Evolutionary conservation across 2,888 invertebrate species (phyloP), one percentile per base, ranked within the genome.

Genomic region (Eristalinus aeneus): DNA sequence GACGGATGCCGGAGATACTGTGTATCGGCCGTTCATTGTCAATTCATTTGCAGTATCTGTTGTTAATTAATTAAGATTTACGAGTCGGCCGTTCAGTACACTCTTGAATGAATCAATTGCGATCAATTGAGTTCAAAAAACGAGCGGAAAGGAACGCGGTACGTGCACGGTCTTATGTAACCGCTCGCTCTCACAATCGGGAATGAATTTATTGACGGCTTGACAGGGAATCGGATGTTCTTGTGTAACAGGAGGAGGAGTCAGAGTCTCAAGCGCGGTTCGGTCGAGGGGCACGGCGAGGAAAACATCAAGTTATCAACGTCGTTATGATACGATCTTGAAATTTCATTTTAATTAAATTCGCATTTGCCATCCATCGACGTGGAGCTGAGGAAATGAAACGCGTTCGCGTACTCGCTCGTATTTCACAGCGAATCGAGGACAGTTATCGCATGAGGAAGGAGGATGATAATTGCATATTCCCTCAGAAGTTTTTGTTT

Each of bases 21-120:
- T 56, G 23, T 61, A 20, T 61, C 39, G 46, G 12, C 34, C 53
- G 31, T 77, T 76, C 27, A 61, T 61, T 76, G 76, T 53, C 68
- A 76, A 76, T 76, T 76, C 61, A 68, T 76, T 53, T 76, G 76
- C 73, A 53, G 71, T 60, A 71, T 71, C 58, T 67, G 65, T 54
- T 36, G 56, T 80, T 68, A 74, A 74, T 68, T 74, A 80, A 80
- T 74, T 68, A 80, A 80, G 80, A 80, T 74, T 74, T 74, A 69
- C 72, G 63, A 79, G 68, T 67, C 65, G 61, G 27, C 58, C 54
- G 63, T 12, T 61, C 60, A 46, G 46, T 46, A 36, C 60, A 63
- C 67, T 68, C 75, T 68, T 74, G 80, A 80, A 61, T 65, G 60
- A 78, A 69, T 56, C 80, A 74, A 80, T 80, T 80, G 80, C 68